phyloP scores from a whole-genome alignment of 2,113 vertebrate genomes.

The Sturnus vulgaris region DNA sequence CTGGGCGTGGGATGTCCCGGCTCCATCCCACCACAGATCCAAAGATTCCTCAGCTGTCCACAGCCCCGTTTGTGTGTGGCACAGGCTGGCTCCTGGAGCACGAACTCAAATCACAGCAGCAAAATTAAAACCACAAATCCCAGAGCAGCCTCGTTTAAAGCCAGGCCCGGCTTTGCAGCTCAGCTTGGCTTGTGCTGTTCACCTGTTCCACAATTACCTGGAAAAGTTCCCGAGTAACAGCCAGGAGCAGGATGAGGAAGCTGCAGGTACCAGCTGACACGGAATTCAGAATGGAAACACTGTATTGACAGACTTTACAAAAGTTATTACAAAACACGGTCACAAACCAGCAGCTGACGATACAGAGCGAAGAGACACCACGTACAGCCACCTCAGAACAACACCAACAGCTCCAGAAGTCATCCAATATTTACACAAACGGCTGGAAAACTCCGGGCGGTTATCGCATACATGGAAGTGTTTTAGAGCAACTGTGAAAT shows the following conservation, averaged over 20 bases:
- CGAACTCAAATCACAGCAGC: background rate
- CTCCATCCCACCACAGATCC: background rate
- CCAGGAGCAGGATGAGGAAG: background rate
- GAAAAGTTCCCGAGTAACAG: background rate
- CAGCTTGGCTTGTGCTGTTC: background rate
- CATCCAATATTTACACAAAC: constrained; percentile 57
- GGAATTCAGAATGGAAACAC: constrained; percentile 13
- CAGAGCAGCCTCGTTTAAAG: background rate
- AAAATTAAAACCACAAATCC: background rate
- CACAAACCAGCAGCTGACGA: constrained; percentile 54
- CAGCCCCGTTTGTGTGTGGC: accelerated
- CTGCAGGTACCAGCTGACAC: background rate
- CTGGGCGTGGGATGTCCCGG: accelerated
- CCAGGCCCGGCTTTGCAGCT: background rate
- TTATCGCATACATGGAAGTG: background rate
- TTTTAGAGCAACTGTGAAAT: constrained; percentile 29
- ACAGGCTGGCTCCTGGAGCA: background rate
- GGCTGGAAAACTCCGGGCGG: background rate
- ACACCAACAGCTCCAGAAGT: constrained; percentile 24
- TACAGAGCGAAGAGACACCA: constrained; percentile 50
- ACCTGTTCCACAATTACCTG: background rate
- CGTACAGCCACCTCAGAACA: constrained; percentile 37
- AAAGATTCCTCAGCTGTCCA: background rate
- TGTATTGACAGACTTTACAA: constrained; percentile 59
- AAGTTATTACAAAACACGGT: constrained; percentile 48